A percentile compares a stretch with the other conserved stretches of the same genome.
Conservation (phyloP, 2,888 invertebrate species). For the Epinotia demarniana region DNA sequence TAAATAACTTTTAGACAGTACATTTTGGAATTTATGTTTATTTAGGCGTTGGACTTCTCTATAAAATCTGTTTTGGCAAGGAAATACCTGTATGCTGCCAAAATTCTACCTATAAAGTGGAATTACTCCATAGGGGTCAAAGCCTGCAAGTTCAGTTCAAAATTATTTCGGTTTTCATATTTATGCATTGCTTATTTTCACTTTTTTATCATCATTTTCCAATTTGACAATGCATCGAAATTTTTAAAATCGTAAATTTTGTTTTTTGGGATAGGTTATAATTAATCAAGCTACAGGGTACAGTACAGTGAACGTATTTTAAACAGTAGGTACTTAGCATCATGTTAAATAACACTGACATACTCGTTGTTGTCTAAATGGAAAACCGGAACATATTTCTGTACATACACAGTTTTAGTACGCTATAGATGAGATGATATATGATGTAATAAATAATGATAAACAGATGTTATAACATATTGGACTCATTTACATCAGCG, state of each 20-base stretch:
- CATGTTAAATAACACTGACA: neutral
- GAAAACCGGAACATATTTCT: neutral
- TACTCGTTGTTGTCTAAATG: neutral
- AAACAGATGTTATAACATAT: neutral
- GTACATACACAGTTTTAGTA: neutral
- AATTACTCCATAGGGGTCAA: neutral
- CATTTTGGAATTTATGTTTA: neutral
- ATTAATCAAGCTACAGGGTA: neutral
- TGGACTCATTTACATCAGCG: neutral
- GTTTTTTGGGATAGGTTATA: neutral
- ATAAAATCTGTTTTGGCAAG: constrained; percentile 10
- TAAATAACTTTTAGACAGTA: too few relatives aligned
- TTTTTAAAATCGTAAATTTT: too few relatives aligned
- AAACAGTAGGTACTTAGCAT: neutral
- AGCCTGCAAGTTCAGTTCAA: neutral
- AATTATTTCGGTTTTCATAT: neutral
- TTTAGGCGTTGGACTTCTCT: neutral
- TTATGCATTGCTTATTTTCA: neutral
- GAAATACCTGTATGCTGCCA: constrained; percentile 5
- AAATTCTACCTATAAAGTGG: neutral
- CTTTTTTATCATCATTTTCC: neutral
- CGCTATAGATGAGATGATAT: too few relatives aligned
- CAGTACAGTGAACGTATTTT: neutral
- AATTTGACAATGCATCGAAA: neutral
- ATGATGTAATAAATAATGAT: too few relatives aligned